These are phyloP conservation scores for Tetheella fluctuosa DNA, from an alignment of 2,888 invertebrate genomes.

Conservation along the genomic window DNA sequence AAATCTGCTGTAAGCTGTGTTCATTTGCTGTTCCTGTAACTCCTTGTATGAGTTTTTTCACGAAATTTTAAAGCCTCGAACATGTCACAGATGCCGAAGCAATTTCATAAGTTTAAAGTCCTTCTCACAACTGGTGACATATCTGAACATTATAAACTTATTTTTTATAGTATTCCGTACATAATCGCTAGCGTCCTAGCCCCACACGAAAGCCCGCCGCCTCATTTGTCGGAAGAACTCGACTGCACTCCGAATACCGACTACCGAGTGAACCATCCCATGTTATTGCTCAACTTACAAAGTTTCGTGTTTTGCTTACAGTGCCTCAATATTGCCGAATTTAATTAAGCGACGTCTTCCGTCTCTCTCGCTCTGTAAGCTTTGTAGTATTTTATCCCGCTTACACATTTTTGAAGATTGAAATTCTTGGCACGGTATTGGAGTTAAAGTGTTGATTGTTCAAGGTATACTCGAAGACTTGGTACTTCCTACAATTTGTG, in stretches of 20 bases:
- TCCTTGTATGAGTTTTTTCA: too few relatives aligned
- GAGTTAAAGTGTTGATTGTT: conserved; percentile 5
- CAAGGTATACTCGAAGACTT: background rate
- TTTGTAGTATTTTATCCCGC: background rate
- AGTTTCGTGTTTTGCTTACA: conserved; percentile 5
- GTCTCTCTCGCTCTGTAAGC: background rate
- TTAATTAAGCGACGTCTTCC: conserved; percentile 28
- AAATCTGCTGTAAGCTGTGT: too few relatives aligned
- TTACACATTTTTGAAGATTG: background rate
- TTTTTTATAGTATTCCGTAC: background rate
- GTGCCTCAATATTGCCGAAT: conserved; percentile 26
- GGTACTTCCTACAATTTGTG: too few relatives aligned
- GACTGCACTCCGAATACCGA: background rate
- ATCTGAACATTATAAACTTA: too few relatives aligned
- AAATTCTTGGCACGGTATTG: conserved; percentile 2
- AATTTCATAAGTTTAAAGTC: too few relatives aligned
- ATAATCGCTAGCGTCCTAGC: background rate
- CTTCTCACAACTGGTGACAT: too few relatives aligned
- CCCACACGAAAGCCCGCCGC: conserved; percentile 10
- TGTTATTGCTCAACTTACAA: conserved; percentile 9
- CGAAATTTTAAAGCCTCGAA: too few relatives aligned
- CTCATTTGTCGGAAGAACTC: conserved; percentile 7
- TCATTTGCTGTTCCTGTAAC: too few relatives aligned
- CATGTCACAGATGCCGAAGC: too few relatives aligned
- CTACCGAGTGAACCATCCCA: conserved; percentile 4